Evolutionary conservation across 2,113 vertebrate genomes (phyloP).

Genomic region (Euleptes europaea): DNA sequence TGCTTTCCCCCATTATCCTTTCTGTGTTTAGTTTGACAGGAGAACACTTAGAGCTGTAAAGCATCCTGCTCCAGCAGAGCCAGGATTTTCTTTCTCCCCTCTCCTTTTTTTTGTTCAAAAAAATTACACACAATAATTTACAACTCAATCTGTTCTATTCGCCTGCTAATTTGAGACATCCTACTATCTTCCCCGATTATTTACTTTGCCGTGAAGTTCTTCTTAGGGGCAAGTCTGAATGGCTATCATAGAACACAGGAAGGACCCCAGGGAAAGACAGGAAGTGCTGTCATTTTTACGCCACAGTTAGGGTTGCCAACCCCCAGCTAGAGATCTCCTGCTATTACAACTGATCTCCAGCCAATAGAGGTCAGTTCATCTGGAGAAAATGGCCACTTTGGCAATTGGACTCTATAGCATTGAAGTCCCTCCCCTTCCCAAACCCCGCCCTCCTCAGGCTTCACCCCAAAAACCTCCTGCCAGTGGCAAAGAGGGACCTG

Average conservation of each 20-base stretch:
- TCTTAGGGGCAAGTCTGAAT: not conserved
- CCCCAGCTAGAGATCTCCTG: too few relatives aligned
- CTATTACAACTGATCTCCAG: too few relatives aligned
- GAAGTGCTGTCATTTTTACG: too few relatives aligned
- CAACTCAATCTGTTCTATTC: constrained; percentile 9
- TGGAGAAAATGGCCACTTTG: too few relatives aligned
- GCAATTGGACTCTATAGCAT: too few relatives aligned
- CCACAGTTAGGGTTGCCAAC: too few relatives aligned
- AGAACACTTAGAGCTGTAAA: not conserved
- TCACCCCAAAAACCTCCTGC: too few relatives aligned
- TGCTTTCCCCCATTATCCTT: constrained; percentile 19
- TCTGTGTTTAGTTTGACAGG: constrained; percentile 24
- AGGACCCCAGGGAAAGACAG: not conserved
- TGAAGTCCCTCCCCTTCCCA: too few relatives aligned
- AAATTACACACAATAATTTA: not conserved
- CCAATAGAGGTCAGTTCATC: too few relatives aligned
- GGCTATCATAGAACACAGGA: too few relatives aligned
- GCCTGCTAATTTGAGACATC: constrained; percentile 24
- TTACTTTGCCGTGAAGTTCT: not conserved
- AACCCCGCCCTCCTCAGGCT: too few relatives aligned
- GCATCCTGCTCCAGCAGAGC: not conserved
- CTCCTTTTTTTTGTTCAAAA: not conserved
- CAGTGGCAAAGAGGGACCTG: too few relatives aligned
- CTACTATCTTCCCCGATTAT: not conserved
- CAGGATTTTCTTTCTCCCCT: not conserved